A percentile compares a stretch with the other conserved stretches of the same genome.
Evolutionary conservation across 2,113 vertebrate species (phyloP).

Genomic region (Corvus hawaiiensis): DNA sequence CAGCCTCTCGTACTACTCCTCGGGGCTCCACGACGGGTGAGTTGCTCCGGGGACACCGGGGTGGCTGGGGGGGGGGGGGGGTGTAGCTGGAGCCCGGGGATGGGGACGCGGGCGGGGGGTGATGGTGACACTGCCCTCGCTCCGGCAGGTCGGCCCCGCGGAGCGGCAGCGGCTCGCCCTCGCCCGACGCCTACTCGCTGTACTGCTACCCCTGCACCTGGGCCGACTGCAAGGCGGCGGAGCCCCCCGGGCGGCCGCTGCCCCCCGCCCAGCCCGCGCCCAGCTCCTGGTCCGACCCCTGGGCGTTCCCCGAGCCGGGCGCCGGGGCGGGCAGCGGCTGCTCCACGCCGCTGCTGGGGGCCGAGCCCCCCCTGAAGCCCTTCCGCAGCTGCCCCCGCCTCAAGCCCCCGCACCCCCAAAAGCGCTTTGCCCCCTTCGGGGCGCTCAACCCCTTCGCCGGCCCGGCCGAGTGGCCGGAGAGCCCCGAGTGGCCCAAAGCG

Average conservation of each 20-base stretch:
- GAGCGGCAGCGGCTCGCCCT: too few relatives aligned
- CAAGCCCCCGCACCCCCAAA: slow-evolving; percentile 80
- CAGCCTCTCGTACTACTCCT: slow-evolving; percentile 92
- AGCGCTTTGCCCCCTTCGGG: slow-evolving; percentile 90
- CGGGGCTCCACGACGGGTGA: slow-evolving; percentile 90
- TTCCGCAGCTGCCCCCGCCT: slow-evolving; percentile 80
- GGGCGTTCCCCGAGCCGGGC: slow-evolving; percentile 62
- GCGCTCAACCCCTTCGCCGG: slow-evolving; percentile 88
- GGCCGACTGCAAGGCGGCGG: slow-evolving; percentile 87
- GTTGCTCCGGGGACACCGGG: not conserved
- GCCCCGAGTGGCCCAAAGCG: slow-evolving; percentile 28
- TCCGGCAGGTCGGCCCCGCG: too few relatives aligned
- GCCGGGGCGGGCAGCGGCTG: slow-evolving; percentile 51
- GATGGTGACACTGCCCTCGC: too few relatives aligned
- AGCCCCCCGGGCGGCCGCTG: slow-evolving; percentile 61
- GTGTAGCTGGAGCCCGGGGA: not conserved
- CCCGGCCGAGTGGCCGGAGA: slow-evolving; percentile 74
- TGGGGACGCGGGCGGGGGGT: not conserved
- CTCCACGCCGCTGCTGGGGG: slow-evolving; percentile 62
- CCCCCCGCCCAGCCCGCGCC: slow-evolving; percentile 51
- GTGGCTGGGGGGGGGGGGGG: too few relatives aligned
- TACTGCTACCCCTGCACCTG: slow-evolving; percentile 96
- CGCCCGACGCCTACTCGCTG: slow-evolving; percentile 82
- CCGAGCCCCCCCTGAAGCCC: slow-evolving; percentile 69
- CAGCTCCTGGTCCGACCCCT: slow-evolving; percentile 82